phyloP scores from a whole-genome alignment of 2,797 vertebrate species.

The Kryptopterus vitreolus region DNA sequence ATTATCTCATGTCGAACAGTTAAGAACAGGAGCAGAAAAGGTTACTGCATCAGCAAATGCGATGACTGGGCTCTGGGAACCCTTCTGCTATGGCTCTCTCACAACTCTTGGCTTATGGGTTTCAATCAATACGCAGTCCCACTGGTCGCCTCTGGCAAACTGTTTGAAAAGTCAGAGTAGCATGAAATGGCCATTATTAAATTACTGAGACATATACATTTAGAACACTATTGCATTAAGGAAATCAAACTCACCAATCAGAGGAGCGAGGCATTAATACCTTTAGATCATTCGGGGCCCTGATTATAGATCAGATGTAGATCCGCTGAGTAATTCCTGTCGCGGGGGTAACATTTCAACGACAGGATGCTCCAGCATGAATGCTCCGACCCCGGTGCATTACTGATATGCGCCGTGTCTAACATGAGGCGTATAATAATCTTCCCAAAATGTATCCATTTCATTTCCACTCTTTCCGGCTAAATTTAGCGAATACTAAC shows the following conservation, averaged over 20 bases:
- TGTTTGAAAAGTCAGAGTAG: slow-evolving; percentile 75
- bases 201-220: slow-evolving; percentile 79
- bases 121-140: slow-evolving; percentile 76
- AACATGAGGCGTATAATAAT: slow-evolving; percentile 27
- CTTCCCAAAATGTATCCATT: slow-evolving; percentile 22
- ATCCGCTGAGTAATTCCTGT: slow-evolving; percentile 41
- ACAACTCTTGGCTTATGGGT: slow-evolving; percentile 65
- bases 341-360: slow-evolving; percentile 57
- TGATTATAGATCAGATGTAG: slow-evolving; percentile 70
- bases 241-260: slow-evolving; percentile 77
- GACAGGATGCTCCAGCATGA: slow-evolving; percentile 32
- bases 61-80: slow-evolving; percentile 74
- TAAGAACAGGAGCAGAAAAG: not conserved
- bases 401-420: slow-evolving; percentile 25
- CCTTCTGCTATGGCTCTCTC: slow-evolving; percentile 64
- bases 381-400: slow-evolving; percentile 55
- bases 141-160: slow-evolving; percentile 70
- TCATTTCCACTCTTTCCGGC: slow-evolving; percentile 9
- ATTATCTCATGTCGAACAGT: slow-evolving; percentile 3
- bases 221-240: slow-evolving; percentile 79
- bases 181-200: slow-evolving; percentile 81
- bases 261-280: slow-evolving; percentile 75
- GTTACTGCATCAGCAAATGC: slow-evolving; percentile 23
- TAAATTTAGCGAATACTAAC: slow-evolving; percentile 21
- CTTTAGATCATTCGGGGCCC: slow-evolving; percentile 71